These are phyloP conservation scores for Lathronympha strigana DNA, from an alignment of 2,888 invertebrate species.

Conservation along the genomic window DNA sequence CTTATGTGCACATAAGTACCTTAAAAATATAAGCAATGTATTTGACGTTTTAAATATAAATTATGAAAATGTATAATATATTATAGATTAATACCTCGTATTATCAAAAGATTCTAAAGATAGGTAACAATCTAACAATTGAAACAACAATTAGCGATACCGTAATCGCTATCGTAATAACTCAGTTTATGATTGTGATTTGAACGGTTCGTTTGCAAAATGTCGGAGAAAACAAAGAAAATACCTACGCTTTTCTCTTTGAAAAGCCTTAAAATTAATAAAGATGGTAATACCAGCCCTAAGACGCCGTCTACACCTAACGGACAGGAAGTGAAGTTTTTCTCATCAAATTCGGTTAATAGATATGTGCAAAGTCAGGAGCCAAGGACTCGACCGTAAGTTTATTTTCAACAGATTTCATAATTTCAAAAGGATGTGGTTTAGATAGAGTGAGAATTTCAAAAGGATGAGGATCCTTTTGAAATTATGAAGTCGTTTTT, in stretches of 20 bases:
- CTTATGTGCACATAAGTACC: too few species aligned
- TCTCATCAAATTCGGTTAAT: slow-evolving; percentile 29
- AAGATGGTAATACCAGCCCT: slow-evolving; percentile 49
- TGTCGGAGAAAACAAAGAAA: slow-evolving; percentile 74
- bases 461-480: too few species aligned
- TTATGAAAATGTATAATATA: too few species aligned
- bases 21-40: too few species aligned
- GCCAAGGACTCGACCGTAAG: slow-evolving; percentile 62
- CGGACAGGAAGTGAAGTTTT: slow-evolving; percentile 30
- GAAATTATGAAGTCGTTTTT: too few species aligned
- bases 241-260: slow-evolving; percentile 67
- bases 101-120: slow-evolving; percentile 8
- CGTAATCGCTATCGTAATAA: slow-evolving; percentile 13
- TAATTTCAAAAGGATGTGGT: too few species aligned
- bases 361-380: slow-evolving; percentile 52
- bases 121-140: too few species aligned
- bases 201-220: slow-evolving; percentile 46
- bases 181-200: slow-evolving; percentile 27
- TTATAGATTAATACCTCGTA: background rate
- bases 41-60: too few species aligned
- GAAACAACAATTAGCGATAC: slow-evolving; percentile 33
- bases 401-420: too few species aligned
- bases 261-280: slow-evolving; percentile 68
- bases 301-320: slow-evolving; percentile 44
- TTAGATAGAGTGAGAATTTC: too few species aligned